phyloP scores from a whole-genome alignment of 2,888 invertebrate genomes.

The Thumatha senex region DNA sequence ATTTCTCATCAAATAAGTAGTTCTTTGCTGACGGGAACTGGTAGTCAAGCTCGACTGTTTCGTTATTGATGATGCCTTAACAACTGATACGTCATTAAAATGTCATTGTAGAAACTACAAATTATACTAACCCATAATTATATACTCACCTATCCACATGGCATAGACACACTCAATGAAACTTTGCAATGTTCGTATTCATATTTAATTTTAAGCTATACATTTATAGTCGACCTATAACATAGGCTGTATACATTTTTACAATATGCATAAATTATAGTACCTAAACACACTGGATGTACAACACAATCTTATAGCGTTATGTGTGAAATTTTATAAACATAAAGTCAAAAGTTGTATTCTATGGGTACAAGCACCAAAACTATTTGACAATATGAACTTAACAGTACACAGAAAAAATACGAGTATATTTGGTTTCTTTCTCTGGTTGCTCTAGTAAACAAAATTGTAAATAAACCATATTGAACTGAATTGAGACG shows the following conservation, averaged over 20 bases:
- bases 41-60: too few species aligned
- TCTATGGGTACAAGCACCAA: background rate
- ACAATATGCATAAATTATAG: constrained; percentile 28
- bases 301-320: constrained; percentile 23
- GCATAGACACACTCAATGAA: background rate
- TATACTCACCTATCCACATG: background rate
- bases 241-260: constrained; percentile 30
- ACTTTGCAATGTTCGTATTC: constrained; percentile 17
- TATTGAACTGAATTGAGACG: background rate
- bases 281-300: constrained; percentile 30
- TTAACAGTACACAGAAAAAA: too few species aligned
- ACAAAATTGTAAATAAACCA: background rate
- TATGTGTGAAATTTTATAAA: background rate
- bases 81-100: background rate
- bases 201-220: constrained; percentile 39
- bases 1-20: too few species aligned
- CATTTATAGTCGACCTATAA: constrained; percentile 32
- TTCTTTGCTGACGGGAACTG: too few species aligned
- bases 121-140: background rate
- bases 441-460: background rate
- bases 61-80: background rate
- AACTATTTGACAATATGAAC: background rate
- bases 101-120: background rate
- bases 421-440: background rate
- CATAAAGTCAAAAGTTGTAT: background rate